phyloP scores from a whole-genome alignment of 2,797 vertebrate species.

The Anniella stebbinsi region DNA sequence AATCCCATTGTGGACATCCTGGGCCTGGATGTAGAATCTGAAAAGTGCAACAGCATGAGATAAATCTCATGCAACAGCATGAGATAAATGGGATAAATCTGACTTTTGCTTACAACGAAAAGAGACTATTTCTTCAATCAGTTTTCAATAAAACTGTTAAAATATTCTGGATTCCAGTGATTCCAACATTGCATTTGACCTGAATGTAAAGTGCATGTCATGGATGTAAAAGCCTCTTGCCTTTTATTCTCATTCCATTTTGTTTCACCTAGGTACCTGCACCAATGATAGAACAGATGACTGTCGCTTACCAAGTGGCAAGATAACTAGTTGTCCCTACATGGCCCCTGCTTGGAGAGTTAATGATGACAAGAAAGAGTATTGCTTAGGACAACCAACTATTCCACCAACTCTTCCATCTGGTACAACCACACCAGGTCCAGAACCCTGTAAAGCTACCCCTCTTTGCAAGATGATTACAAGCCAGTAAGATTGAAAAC shows the following conservation, averaged over 20 bases:
- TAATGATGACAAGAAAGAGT: conserved; percentile 10
- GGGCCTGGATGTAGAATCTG: not conserved
- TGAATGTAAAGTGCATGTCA: not conserved
- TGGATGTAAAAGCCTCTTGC: not conserved
- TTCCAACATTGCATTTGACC: accelerated
- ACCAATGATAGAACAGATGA: conserved; percentile 77
- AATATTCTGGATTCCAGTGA: conserved; percentile 15
- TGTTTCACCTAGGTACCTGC: conserved; percentile 77
- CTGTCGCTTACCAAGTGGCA: conserved; percentile 79
- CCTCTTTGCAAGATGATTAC: conserved; percentile 75
- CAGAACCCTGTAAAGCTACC: not conserved
- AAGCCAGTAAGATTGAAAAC: conserved; percentile 76
- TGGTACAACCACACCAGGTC: conserved; percentile 24
- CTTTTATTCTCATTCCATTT: not conserved
- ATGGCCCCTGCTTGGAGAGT: conserved; percentile 80
- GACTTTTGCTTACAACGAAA: not conserved
- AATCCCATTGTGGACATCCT: not conserved
- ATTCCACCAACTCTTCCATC: accelerated
- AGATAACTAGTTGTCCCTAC: conserved; percentile 73
- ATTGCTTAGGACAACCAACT: conserved; percentile 23
- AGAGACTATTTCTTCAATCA: not conserved
- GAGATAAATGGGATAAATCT: too few species aligned
- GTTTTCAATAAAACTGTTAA: not conserved
- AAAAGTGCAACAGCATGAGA: not conserved
- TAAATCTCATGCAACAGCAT: not conserved